phyloP scores from a whole-genome alignment of 2,113 vertebrate genomes.

The Felis catus region F.catus_Fca126_mat1.0 CM031424.1:75194001-75194500 shows the following conservation, averaged over 20 bases:
- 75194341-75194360: background rate
- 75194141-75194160: background rate
- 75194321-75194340: background rate
- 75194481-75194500: background rate
- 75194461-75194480: conserved; percentile 26
- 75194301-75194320: background rate
- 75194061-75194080: background rate
- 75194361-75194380: background rate
- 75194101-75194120: background rate
- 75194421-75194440: conserved; percentile 57
- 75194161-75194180: background rate
- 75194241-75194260: background rate
- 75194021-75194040: background rate
- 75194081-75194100: background rate
- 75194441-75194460: conserved; percentile 27
- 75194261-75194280: background rate
- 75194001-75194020: background rate
- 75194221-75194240: background rate
- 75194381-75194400: background rate
- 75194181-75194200: background rate
- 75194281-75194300: background rate
- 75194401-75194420: conserved; percentile 49
- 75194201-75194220: background rate
- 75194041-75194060: background rate
- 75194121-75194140: background rate